Percentiles rank a stretch among this genome's conserved stretches.
Conservation (phyloP, 2,797 vertebrate species). For the Oreochromis mossambicus region DNA sequence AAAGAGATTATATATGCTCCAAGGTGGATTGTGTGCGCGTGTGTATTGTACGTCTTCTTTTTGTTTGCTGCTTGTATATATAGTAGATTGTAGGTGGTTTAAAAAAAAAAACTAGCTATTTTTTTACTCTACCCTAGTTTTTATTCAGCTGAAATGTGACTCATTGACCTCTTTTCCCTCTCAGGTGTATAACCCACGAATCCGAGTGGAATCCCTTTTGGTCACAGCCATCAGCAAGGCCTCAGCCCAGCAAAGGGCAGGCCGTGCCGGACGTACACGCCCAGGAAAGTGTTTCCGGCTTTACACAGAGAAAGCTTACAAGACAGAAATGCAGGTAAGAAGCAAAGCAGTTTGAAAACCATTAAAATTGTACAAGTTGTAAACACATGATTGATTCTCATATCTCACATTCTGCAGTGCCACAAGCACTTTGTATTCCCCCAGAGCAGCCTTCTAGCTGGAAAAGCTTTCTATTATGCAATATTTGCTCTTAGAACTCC, state of each 20-base stretch:
- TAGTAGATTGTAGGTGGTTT: not conserved
- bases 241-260: slow-evolving; percentile 95
- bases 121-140: not conserved
- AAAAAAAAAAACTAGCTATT: not conserved
- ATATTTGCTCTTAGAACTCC: slow-evolving; percentile 26
- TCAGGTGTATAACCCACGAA: slow-evolving; percentile 95
- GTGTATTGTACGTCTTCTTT: not conserved
- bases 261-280: slow-evolving; percentile 90
- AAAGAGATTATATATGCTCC: slow-evolving; percentile 61
- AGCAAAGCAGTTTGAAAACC: not conserved
- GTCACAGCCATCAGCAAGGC: slow-evolving; percentile 98
- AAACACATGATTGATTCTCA: slow-evolving; percentile 17
- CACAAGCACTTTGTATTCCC: slow-evolving; percentile 21
- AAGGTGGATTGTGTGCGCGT: not conserved
- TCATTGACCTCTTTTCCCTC: not conserved
- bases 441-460: slow-evolving; percentile 19
- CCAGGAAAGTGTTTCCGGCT: slow-evolving; percentile 96
- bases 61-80: not conserved
- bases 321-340: slow-evolving; percentile 97
- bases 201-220: slow-evolving; percentile 94
- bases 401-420: not conserved
- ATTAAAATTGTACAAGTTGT: not conserved
- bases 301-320: slow-evolving; percentile 98
- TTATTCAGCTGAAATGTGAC: not conserved
- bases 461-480: slow-evolving; percentile 21